phyloP scores from a whole-genome alignment of 92 coral and sea anemone species.

The Galaxea fascicularis region DNA sequence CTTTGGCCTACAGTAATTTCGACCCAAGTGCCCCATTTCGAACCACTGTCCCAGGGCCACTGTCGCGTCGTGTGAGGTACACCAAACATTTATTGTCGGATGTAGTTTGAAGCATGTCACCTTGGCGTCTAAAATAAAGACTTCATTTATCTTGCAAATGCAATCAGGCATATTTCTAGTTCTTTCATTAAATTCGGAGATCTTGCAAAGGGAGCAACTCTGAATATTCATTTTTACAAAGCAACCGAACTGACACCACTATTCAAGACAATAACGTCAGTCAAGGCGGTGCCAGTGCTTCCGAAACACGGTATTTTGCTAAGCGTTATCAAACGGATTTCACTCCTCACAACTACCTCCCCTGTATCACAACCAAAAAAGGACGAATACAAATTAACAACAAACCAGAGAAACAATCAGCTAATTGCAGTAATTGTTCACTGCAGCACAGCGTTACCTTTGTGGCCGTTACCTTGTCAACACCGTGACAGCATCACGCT shows the following conservation, averaged over 20 bases:
- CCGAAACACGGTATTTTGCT: no score
- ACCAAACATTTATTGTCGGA: background rate
- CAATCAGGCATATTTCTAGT: background rate
- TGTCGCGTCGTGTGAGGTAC: background rate
- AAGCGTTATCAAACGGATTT: no score
- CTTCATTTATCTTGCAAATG: background rate
- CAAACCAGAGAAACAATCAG: background rate
- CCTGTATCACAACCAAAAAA: no score
- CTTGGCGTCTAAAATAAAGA: background rate
- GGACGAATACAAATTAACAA: no score
- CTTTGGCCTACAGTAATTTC: no score
- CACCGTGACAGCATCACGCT: slow-evolving; percentile 28
- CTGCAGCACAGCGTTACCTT: background rate
- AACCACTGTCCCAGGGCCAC: no score
- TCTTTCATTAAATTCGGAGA: background rate
- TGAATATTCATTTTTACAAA: background rate
- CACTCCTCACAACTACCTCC: no score
- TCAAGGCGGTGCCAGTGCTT: no score
- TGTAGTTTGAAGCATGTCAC: background rate
- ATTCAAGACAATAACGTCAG: background rate
- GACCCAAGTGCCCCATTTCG: no score
- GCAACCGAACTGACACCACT: background rate
- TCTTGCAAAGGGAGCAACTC: background rate
- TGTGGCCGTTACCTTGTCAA: background rate
- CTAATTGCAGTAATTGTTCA: slow-evolving; percentile 3